Evolutionary conservation across 2,888 invertebrate species (phyloP), one percentile per base, ranked within the genome.

Genomic region (Drosophila recens): DNA sequence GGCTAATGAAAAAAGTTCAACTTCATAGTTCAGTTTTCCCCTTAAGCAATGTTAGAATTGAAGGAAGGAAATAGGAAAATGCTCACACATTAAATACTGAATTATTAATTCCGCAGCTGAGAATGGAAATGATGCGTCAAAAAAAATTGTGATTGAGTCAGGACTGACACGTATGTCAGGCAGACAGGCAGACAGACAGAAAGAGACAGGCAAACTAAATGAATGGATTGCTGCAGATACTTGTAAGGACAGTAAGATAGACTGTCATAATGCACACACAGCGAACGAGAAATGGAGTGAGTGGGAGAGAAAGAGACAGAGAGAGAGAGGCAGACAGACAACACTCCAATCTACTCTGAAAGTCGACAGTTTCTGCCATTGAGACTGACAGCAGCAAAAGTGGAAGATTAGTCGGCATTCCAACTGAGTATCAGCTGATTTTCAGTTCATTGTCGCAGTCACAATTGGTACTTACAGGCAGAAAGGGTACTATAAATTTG

Each of bases 101-200:
- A 89, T 87, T 74, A 83, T 87, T 89, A 81, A 84, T 72, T 62
- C 58, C 59, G 15, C 56, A 69, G 69, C 57, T 68, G 61, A 48
- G 51, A 83, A 71, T 82, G 78, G 65, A 86, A 88, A 68, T 74
- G 80, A 68, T 74, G 83, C 80, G 80, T 85, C 83, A 83, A 61
- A 72, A 59, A 23, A 43, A 42, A 38, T 27, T 63, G 54, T 64
- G 71, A 71, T 77, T 78, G 82, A 67, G 76, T 38, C 27, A 65
- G 72, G 67, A 42, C 64, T 76, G 85, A 72, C 79, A 82, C 36
- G 57, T 48, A 82, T 23, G 57, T 48, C 64, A 49, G 54, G 30
- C 33, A 61, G 11, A 30, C 30, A n/a, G 11, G 17, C 30, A n/a
- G 33, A 13, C 15, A 20, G 13, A 11, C n/a, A 30, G 17, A 40